These are phyloP conservation scores for Prunella himalayana DNA, from an alignment of 2,113 vertebrate genomes.

Conservation along the genomic window DNA sequence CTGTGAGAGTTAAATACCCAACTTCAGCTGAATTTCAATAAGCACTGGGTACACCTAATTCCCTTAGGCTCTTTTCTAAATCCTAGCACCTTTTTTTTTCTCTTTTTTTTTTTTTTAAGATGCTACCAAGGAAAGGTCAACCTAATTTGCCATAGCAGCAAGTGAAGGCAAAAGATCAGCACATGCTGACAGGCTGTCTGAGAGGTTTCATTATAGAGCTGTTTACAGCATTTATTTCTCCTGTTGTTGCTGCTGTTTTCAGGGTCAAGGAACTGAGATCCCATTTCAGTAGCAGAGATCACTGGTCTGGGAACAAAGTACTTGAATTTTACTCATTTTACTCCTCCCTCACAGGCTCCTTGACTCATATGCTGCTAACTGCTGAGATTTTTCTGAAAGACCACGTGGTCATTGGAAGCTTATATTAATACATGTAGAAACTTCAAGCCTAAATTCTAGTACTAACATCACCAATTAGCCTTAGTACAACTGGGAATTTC, in stretches of 20 bases:
- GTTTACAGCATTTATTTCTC: slow-evolving; percentile 66
- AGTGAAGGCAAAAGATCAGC: slow-evolving; percentile 62
- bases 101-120: neutral
- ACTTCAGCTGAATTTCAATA: neutral
- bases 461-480: neutral
- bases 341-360: neutral
- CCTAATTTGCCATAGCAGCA: slow-evolving; percentile 64
- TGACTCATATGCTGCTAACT: neutral
- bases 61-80: neutral
- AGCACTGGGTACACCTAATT: neutral
- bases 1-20: neutral
- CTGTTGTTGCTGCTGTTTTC: slow-evolving; percentile 61
- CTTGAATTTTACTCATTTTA: slow-evolving; percentile 25
- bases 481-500: neutral
- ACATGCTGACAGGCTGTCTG: slow-evolving; percentile 51
- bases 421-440: neutral
- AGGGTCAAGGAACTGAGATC: slow-evolving; percentile 62
- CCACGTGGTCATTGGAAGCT: neutral
- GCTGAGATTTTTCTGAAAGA: neutral
- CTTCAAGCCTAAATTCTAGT: neutral
- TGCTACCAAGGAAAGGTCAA: slow-evolving; percentile 55
- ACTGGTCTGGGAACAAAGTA: slow-evolving; percentile 5
- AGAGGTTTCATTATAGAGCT: slow-evolving; percentile 68
- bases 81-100: neutral
- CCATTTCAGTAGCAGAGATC: slow-evolving; percentile 57